Evolutionary conservation across 2,888 invertebrate species (phyloP), one percentile per base, ranked within the genome.

Genomic region (Aporophyla lueneburgensis): DNA sequence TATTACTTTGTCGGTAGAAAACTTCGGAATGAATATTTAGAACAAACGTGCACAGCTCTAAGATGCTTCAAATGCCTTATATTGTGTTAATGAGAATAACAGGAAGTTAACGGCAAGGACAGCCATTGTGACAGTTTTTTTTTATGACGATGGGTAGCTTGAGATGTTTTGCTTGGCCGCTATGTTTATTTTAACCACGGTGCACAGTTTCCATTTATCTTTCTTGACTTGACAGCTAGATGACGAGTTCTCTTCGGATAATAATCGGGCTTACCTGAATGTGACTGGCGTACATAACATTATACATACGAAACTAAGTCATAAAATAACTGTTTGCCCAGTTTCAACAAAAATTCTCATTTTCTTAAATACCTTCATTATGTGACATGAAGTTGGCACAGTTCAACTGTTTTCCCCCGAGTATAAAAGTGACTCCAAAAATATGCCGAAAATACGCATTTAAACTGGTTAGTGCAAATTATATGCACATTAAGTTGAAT

Each of bases 401-500:
- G 74, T 65, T 63, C 54, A 71, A 71, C 67, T 76, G 72, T 85
- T 80, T 73, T 76, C 71, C 63, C 43, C 19, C 10, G 54, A 58
- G 58, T n/a, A 61, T 27, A 69, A 77, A 76, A 71, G 24, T 56
- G n/a, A 72, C 51, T 62, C 33, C 21, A 63, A 74, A 73, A 69
- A 79, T 74, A 66, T 54, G 19, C 58, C 67, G 62, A 80, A 80
- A 77, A 85, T 83, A 76, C 74, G 73, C 27, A 71, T 65, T 79
- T 78, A 63, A 53, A 69, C 70, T 80, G 63, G 71, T 78, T 76
- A 76, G 53, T 68, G 66, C 43, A 74, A 67, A 78, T 85, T 78
- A 83, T 74, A 72, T 74, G 78, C 66, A 71, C 71, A 82, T 85
- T 86, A 80, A 71, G 73, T 78, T 62, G 72, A 76, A 80, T 76